phyloP scores from a whole-genome alignment of 2,888 invertebrate genomes.

The Zygaena filipendulae region DNA sequence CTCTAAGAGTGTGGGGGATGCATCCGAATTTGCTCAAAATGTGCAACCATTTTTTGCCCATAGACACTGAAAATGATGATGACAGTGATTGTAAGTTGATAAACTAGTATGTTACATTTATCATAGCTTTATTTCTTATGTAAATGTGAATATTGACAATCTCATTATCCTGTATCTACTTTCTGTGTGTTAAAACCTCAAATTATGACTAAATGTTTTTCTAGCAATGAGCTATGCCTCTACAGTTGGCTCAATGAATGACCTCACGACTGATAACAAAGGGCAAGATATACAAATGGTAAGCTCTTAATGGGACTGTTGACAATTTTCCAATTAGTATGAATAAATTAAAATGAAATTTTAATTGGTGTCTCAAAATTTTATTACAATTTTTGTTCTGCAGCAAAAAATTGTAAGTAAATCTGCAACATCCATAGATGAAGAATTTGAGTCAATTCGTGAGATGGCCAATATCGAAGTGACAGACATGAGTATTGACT shows the following conservation, averaged over 20 bases:
- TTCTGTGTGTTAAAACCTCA: too few relatives aligned
- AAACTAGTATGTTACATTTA: not conserved
- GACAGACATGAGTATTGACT: constrained; percentile 68
- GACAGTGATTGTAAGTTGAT: constrained; percentile 54
- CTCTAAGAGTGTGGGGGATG: constrained; percentile 89
- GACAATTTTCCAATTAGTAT: too few relatives aligned
- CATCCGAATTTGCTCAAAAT: constrained; percentile 86
- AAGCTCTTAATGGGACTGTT: constrained; percentile 13
- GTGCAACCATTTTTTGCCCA: constrained; percentile 74
- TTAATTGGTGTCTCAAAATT: too few relatives aligned
- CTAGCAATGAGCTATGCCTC: constrained; percentile 54
- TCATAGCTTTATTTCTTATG: not conserved
- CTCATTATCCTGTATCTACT: too few relatives aligned
- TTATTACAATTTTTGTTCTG: too few relatives aligned
- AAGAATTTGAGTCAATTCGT: constrained; percentile 61
- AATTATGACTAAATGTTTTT: constrained; percentile 17
- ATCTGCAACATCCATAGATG: constrained; percentile 46
- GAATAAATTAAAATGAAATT: too few relatives aligned
- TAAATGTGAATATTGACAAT: too few relatives aligned
- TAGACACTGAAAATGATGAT: constrained; percentile 69
- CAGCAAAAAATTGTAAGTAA: constrained; percentile 47
- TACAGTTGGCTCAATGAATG: constrained; percentile 47
- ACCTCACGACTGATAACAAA: constrained; percentile 40
- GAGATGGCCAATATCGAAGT: constrained; percentile 64
- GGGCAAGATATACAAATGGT: constrained; percentile 53